phyloP scores from a whole-genome alignment of 2,888 invertebrate species.

The Minunthozetes semirufus region DNA sequence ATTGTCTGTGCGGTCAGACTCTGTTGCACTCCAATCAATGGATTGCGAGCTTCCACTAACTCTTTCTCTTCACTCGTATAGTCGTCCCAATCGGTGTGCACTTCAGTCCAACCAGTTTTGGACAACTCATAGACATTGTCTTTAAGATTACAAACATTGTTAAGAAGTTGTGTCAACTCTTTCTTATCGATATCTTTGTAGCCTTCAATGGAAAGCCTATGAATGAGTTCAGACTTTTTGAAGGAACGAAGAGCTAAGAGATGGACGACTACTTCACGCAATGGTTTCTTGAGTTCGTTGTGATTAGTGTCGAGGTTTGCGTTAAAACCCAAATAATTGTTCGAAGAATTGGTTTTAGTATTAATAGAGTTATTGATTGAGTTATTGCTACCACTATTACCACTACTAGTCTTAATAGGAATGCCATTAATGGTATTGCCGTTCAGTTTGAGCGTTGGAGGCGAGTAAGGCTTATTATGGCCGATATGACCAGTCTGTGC shows the following conservation, averaged over 20 bases:
- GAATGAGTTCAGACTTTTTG: slow-evolving; percentile 78
- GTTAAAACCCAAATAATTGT: neutral
- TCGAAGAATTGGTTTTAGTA: neutral
- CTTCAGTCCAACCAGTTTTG: slow-evolving; percentile 83
- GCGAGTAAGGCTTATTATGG: slow-evolving; percentile 13
- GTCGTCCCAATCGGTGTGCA: slow-evolving; percentile 82
- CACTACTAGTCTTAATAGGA: slow-evolving; percentile 10
- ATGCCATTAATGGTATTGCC: slow-evolving; percentile 29
- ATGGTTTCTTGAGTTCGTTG: slow-evolving; percentile 31
- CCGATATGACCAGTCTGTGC: slow-evolving; percentile 6
- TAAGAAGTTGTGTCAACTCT: slow-evolving; percentile 67
- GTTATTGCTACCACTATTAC: neutral
- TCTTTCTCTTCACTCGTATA: slow-evolving; percentile 79
- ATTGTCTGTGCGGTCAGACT: neutral
- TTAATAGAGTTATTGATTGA: neutral
- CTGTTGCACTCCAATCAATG: neutral
- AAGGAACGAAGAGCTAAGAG: slow-evolving; percentile 83
- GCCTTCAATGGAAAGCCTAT: slow-evolving; percentile 79
- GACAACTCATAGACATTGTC: slow-evolving; percentile 84
- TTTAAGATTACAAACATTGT: slow-evolving; percentile 76
- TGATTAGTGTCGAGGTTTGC: neutral
- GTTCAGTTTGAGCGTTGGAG: slow-evolving; percentile 29
- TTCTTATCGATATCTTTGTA: slow-evolving; percentile 72
- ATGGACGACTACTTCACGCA: slow-evolving; percentile 82
- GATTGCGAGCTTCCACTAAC: slow-evolving; percentile 63